phyloP scores from a whole-genome alignment of 2,113 vertebrate species.

The Muntiacus reevesi region DNA sequence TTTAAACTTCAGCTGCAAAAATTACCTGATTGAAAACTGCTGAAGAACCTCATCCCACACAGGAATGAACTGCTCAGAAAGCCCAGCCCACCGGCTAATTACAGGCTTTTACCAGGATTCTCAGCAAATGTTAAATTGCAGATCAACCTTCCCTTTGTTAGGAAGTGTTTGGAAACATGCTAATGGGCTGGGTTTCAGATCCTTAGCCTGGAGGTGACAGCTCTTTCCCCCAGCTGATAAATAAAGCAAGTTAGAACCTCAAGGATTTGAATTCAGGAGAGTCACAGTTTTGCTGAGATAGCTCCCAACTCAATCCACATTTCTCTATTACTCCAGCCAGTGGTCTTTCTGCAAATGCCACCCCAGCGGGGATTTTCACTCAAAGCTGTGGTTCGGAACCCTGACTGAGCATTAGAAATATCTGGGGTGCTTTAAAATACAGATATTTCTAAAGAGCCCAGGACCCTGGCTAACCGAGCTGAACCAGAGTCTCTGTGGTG shows the following conservation, averaged over 20 bases:
- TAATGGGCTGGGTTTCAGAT: conserved; percentile 35
- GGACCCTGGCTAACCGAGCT: too few relatives aligned
- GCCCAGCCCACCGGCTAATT: conserved; percentile 55
- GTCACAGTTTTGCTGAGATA: not conserved
- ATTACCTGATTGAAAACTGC: conserved; percentile 44
- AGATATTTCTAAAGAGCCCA: not conserved
- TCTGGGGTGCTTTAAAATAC: not conserved
- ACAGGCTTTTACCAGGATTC: conserved; percentile 55
- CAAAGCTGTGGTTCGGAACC: not conserved
- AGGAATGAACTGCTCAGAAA: conserved; percentile 7
- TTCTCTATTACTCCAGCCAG: not conserved
- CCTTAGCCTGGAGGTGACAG: conserved; percentile 52
- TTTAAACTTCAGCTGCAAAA: conserved; percentile 8
- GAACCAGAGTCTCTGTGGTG: not conserved
- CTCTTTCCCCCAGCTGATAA: not conserved
- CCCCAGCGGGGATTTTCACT: not conserved
- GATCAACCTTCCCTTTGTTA: conserved; percentile 64
- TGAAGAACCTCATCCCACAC: conserved; percentile 21
- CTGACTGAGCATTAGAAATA: not conserved
- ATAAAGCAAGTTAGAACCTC: not conserved
- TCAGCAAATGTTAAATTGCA: conserved; percentile 59
- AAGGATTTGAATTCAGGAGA: not conserved
- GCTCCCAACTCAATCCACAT: not conserved
- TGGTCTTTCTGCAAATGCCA: not conserved
- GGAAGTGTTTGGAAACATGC: conserved; percentile 78